Conservation (phyloP, 2,797 vertebrate genomes). For the Liparis tanakae region DNA sequence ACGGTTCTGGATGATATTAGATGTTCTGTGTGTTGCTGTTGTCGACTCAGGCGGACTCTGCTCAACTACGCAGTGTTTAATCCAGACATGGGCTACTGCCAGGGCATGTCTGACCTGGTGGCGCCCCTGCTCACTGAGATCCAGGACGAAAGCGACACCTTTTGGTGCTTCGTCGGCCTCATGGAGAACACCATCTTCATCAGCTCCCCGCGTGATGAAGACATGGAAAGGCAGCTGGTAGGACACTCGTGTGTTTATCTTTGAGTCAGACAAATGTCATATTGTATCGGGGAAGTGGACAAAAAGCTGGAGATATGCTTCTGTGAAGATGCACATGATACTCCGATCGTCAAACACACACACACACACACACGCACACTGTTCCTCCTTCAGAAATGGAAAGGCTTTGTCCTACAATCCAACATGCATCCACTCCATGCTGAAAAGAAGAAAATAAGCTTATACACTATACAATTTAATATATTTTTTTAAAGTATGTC, state of each 20-base stretch:
- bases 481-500: too few relatives aligned
- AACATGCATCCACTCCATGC: too few relatives aligned
- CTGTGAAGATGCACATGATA: neutral
- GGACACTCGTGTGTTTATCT: slow-evolving; percentile 2
- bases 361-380: too few relatives aligned
- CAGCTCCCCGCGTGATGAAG: slow-evolving; percentile 96
- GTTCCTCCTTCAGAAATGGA: too few relatives aligned
- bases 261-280: neutral
- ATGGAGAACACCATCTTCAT: slow-evolving; percentile 99
- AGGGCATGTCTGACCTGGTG: slow-evolving; percentile 98
- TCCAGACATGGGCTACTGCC: slow-evolving; percentile 94
- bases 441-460: too few relatives aligned
- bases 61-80: slow-evolving; percentile 97
- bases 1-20: neutral
- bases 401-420: too few relatives aligned
- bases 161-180: slow-evolving; percentile 98
- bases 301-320: neutral
- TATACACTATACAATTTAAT: too few relatives aligned
- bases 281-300: neutral
- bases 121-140: slow-evolving; percentile 96
- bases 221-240: slow-evolving; percentile 99
- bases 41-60: slow-evolving; percentile 87
- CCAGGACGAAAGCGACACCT: slow-evolving; percentile 96
- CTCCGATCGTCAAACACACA: too few relatives aligned
- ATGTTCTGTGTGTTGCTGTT: slow-evolving; percentile 15